Evolutionary conservation across 37 sponge, comb jelly and placozoan genomes (phyloP), one percentile per base, ranked within the genome.

Genomic region (Axinella damicornis): DNA sequence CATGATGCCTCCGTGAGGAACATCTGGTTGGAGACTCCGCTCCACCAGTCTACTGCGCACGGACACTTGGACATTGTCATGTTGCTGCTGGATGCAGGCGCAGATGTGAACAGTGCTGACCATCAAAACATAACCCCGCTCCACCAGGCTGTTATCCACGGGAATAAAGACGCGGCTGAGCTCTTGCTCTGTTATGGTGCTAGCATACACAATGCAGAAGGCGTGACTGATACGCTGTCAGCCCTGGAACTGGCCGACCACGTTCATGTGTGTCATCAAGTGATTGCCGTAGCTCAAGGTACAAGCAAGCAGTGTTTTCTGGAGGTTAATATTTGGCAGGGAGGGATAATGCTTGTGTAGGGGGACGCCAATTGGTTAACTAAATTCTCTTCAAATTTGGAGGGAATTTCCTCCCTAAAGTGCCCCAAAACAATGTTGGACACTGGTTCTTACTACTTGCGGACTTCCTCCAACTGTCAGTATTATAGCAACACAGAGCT

Each of bases 1-100:
- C 17, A 68, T 25, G 53, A 28, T 30, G 28, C 53, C 16, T 53
- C 57, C 5, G 14, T 73, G 25, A 38, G 68, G 1, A 92, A 92
- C 75, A 33, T 83, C 13, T 86, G 87, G 90, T 24, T 31, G n/a
- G 84, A 93, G 78, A 93, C 94, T 0, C 94, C 94, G 18, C 82
- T 93, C 17, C 94, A 93, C 64, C 83, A 87, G 33, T 70, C 73
- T 65, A 81, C 93, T 0, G 65, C 89, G 4, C 84, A 66, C 9
- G 94, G 94, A 6, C 83, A 93, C 41, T 79, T 93, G 6, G 83
- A 85, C 31, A 34, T 93, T 32, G 89, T 93, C 87, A 35, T 93
- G 69, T 53, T 93, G 4, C 80, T 93, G 37, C 64, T 93, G 40
- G 94, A 93, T 46, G 64, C 83, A n/a, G 82, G 87, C 17, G 87